Evolutionary conservation across 1,140 invertebrate genomes (phyloP).

Genomic region (Zaprionus africanus): DNA sequence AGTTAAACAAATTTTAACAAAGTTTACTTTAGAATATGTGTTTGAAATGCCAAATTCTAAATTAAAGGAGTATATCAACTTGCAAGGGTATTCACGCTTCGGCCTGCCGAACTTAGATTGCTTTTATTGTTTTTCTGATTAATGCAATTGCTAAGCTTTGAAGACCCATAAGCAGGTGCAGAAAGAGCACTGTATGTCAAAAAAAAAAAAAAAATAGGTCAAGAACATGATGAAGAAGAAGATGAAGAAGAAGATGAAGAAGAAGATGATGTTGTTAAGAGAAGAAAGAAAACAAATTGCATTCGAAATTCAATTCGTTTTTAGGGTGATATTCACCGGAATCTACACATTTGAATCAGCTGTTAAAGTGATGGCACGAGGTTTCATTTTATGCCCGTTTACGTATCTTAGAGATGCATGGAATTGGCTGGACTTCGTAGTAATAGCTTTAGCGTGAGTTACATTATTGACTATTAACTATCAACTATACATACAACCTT

Average conservation of each 20-base stretch:
- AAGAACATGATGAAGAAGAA: conserved; percentile 20
- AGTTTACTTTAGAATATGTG: too few relatives aligned
- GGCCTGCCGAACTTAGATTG: conserved; percentile 11
- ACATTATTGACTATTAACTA: conserved; percentile 57
- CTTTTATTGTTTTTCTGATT: conserved; percentile 7
- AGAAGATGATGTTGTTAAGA: conserved; percentile 5
- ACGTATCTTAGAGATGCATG: conserved; percentile 99
- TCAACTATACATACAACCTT: conserved; percentile 6
- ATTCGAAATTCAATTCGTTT: conserved; percentile 85
- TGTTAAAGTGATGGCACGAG: conserved; percentile 99
- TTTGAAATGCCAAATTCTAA: too few relatives aligned
- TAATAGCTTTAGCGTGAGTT: conserved; percentile 99
- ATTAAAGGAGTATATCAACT: not conserved
- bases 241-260: conserved; percentile 7
- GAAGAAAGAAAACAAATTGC: conserved; percentile 68
- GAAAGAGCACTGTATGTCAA: conserved; percentile 8
- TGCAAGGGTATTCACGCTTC: conserved; percentile 21
- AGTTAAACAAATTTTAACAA: too few relatives aligned
- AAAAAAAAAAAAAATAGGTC: conserved; percentile 3
- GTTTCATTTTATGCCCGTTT: conserved; percentile 99
- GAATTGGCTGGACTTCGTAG: conserved; percentile 99
- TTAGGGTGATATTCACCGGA: conserved; percentile 99
- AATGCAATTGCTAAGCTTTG: conserved; percentile 19
- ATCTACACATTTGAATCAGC: conserved; percentile 99
- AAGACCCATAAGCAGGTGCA: conserved; percentile 19